Evolutionary conservation across 2,888 invertebrate species (phyloP).

Genomic region (Leptodirus hochenwartii): DNA sequence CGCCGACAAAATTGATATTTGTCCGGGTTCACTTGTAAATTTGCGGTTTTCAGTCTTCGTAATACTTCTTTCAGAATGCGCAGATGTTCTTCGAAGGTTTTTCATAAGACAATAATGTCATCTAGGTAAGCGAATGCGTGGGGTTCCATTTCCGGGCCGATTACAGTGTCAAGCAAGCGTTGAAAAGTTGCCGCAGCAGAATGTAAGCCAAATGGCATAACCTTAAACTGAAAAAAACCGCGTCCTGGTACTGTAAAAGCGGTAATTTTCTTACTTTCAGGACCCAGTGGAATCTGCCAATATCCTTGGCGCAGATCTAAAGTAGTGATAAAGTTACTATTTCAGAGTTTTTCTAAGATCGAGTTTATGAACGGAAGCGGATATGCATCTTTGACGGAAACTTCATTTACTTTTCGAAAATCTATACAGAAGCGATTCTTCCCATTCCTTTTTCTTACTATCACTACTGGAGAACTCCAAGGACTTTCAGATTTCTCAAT

Average conservation of each 20-base stretch:
- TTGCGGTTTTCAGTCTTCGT: slow-evolving; percentile 12
- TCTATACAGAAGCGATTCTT: slow-evolving; percentile 13
- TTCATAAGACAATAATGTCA: slow-evolving; percentile 13
- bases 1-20: slow-evolving; percentile 14
- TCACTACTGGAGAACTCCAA: slow-evolving; percentile 10
- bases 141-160: slow-evolving; percentile 14
- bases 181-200: slow-evolving; percentile 16
- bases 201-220: slow-evolving; percentile 18
- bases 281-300: slow-evolving; percentile 13
- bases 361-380: slow-evolving; percentile 10
- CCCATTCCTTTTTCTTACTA: slow-evolving; percentile 10
- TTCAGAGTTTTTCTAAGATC: slow-evolving; percentile 15
- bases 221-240: slow-evolving; percentile 15
- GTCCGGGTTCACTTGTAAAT: slow-evolving; percentile 13
- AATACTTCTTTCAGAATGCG: slow-evolving; percentile 12
- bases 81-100: slow-evolving; percentile 12
- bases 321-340: slow-evolving; percentile 15
- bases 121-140: slow-evolving; percentile 14
- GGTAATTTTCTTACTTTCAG: slow-evolving; percentile 13
- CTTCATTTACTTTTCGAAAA: slow-evolving; percentile 14
- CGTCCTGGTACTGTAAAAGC: slow-evolving; percentile 16
- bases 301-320: slow-evolving; percentile 16
- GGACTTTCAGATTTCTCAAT: slow-evolving; percentile 13
- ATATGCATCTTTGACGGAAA: slow-evolving; percentile 13
- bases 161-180: slow-evolving; percentile 13